These are phyloP conservation scores for Drosophila parvula DNA, from an alignment of 1,140 invertebrate species.

Conservation along the genomic window DNA sequence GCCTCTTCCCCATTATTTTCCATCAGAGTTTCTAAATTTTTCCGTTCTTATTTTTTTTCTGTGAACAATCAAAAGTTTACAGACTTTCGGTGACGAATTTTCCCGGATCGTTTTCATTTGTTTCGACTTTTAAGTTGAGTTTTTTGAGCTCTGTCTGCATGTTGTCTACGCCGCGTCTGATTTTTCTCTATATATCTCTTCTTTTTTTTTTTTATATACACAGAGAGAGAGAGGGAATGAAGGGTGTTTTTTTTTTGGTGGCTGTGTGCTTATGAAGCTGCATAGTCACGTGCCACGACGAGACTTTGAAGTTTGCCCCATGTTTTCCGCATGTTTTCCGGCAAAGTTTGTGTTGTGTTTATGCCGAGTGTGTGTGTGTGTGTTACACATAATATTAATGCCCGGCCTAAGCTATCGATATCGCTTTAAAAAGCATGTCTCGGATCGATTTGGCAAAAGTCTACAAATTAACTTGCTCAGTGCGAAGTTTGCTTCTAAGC, in stretches of 20 bases:
- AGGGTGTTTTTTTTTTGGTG: background rate
- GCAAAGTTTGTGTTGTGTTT: slow-evolving; percentile 24
- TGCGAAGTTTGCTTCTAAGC: background rate
- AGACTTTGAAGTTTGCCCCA: slow-evolving; percentile 47
- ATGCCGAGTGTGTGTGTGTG: slow-evolving; percentile 1
- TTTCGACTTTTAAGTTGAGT: slow-evolving; percentile 29
- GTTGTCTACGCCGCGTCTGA: slow-evolving; percentile 50
- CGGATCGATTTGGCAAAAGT: background rate
- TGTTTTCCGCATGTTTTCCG: slow-evolving; percentile 17
- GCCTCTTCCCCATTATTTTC: background rate
- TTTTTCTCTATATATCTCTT: background rate
- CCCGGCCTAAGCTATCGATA: slow-evolving; percentile 18
- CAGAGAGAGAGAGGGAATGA: background rate
- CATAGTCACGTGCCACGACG: slow-evolving; percentile 56
- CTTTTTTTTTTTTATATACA: background rate
- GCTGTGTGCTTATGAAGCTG: slow-evolving; percentile 46
- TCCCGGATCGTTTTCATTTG: background rate
- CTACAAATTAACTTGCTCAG: slow-evolving; percentile 4
- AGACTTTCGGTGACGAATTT: slow-evolving; percentile 42
- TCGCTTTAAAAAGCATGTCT: slow-evolving; percentile 5
- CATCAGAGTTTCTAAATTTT: background rate
- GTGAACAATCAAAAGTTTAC: slow-evolving; percentile 27
- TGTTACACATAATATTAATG: slow-evolving; percentile 41
- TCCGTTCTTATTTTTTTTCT: background rate
- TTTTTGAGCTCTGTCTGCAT: slow-evolving; percentile 54